Evolutionary conservation across 2,797 vertebrate species (phyloP), one percentile per base, ranked within the genome.

Genomic region (Hybognathus amarus): DNA sequence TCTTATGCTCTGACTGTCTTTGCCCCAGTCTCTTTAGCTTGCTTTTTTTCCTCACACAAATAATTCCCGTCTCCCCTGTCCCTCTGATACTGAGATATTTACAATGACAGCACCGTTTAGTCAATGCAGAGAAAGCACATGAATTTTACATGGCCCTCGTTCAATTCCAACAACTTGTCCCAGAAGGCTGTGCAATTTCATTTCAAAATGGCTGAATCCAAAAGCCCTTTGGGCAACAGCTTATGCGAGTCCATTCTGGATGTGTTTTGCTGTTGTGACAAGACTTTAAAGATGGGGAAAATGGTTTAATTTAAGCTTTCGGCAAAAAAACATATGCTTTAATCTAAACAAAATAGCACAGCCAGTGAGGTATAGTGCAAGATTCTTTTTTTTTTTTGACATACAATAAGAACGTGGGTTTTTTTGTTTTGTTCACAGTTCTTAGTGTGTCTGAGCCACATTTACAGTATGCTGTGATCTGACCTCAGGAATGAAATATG

Each of bases 131-230:
- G 76, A 74, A 66, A 79, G 38, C 54, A 24, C 78, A 77, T 84
- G 70, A 85, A 84, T 87, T 86, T 86, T 87, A 85, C 83, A 87
- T 82, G 83, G 66, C 81, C 42, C 36, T 52, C 11, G 71, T 82
- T 85, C 84, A 87, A 85, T 86, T 79, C 85, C 83, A 81, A 79
- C 83, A 77, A 79, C 77, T 83, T 64, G 77, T 84, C 63, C 36
- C 80, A 83, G 75, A 79, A 83, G 36, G 42, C 63, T 22, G 22
- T 40, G 42, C 63, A 45, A 85, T 83, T 86, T 85, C 56, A 82
- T 82, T 85, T 75, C 24, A 77, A 85, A 86, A 83, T 77, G 56
- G 56, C 59, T 38, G 50, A 83, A 84, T 73, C 54, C 40, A 56
- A 76, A 83, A 78, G 77, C 68, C 80, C 68, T 76, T 66, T 61